Conservation (phyloP, 2,797 vertebrate genomes). For the Triplophysa yarkandensis region DNA sequence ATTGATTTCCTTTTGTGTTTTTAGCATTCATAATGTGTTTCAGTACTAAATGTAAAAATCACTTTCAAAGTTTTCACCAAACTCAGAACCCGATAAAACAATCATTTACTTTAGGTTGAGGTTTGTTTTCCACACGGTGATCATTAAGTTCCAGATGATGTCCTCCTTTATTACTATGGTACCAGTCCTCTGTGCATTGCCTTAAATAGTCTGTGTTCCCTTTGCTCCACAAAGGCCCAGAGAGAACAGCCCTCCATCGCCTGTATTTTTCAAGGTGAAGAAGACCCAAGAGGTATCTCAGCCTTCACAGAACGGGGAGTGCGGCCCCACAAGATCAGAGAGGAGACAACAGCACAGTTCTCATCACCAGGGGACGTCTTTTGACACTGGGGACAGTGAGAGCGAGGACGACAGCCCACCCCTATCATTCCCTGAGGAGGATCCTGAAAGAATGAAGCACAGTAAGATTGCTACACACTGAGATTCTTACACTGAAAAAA, state of each 20-base stretch:
- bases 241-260: slow-evolving; percentile 81
- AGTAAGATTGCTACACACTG: slow-evolving; percentile 81
- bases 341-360: slow-evolving; percentile 67
- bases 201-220: slow-evolving; percentile 29
- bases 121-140: slow-evolving; percentile 22
- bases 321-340: slow-evolving; percentile 71
- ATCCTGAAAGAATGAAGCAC: slow-evolving; percentile 92
- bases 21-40: background rate
- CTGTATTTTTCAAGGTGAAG: slow-evolving; percentile 84
- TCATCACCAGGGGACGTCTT: slow-evolving; percentile 62
- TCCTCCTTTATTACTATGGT: slow-evolving; percentile 21
- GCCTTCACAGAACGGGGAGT: slow-evolving; percentile 85
- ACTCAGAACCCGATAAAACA: background rate
- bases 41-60: background rate
- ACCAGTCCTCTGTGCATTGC: slow-evolving; percentile 14
- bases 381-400: slow-evolving; percentile 74
- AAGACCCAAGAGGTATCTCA: slow-evolving; percentile 76
- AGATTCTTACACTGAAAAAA: background rate
- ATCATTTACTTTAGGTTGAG: slow-evolving; percentile 5
- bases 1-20: background rate
- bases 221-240: slow-evolving; percentile 77
- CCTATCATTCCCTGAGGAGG: slow-evolving; percentile 81
- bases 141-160: slow-evolving; percentile 28
- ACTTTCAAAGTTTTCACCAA: background rate
- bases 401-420: slow-evolving; percentile 71